Evolutionary conservation across 2,113 vertebrate genomes (phyloP).

Genomic region (Empidonax traillii): DNA sequence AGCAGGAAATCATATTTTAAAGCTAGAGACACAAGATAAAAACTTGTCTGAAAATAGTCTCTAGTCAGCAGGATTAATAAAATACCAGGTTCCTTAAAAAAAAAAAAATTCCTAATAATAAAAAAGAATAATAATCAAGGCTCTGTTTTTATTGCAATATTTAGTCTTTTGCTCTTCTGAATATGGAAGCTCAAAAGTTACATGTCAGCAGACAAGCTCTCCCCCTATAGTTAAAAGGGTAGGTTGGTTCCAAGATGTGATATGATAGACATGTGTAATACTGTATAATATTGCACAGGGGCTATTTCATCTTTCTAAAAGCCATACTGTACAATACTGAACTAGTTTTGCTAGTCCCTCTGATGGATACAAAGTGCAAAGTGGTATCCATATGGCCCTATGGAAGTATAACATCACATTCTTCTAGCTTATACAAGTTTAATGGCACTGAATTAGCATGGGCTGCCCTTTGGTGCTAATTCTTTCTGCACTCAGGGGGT

Average conservation of each 20-base stretch:
- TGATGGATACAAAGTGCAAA: constrained; percentile 59
- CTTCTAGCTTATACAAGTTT: constrained; percentile 74
- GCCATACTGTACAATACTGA: background rate
- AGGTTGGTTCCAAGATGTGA: background rate
- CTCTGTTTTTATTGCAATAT: background rate
- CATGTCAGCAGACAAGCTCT: background rate
- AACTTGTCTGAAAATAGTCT: background rate
- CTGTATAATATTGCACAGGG: constrained; percentile 37
- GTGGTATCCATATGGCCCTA: constrained; percentile 61
- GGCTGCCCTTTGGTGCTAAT: constrained; percentile 77
- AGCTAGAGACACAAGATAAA: background rate
- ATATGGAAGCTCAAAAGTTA: background rate
- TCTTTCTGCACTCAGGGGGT: constrained; percentile 74
- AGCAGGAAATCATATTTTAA: background rate
- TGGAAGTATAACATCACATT: constrained; percentile 65
- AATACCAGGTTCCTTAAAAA: background rate
- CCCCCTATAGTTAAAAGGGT: background rate
- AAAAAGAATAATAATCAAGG: background rate
- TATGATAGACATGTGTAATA: constrained; percentile 19
- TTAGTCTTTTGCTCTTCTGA: background rate
- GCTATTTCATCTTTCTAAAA: constrained; percentile 46
- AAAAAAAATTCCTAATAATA: background rate
- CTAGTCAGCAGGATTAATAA: background rate
- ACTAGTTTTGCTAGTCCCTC: constrained; percentile 47
- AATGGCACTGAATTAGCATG: constrained; percentile 73